These are phyloP conservation scores for Folsomia manolachei DNA, from an alignment of 2,888 invertebrate species.

Conservation along the genomic window DNA sequence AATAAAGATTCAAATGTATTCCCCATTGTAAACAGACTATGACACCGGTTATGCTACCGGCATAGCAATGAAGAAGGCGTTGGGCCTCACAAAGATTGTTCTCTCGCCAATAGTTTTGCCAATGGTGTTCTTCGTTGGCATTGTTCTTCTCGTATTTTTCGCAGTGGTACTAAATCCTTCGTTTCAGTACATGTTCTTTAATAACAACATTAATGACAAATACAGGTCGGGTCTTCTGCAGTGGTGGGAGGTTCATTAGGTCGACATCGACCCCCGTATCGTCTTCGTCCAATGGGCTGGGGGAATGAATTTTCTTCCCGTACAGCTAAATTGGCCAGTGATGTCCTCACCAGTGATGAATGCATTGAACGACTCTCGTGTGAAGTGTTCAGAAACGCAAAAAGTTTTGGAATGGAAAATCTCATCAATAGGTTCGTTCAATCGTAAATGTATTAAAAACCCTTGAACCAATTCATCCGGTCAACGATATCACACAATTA, in stretches of 20 bases:
- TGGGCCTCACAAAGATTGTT: constrained; percentile 22
- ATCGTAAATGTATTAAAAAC: background rate
- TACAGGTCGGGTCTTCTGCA: constrained; percentile 35
- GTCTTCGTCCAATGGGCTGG: constrained; percentile 8
- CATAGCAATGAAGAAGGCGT: constrained; percentile 7
- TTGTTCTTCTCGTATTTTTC: constrained; percentile 40
- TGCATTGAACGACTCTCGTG: constrained; percentile 40
- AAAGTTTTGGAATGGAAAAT: constrained; percentile 36
- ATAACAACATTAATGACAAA: too few species aligned
- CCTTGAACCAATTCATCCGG: background rate
- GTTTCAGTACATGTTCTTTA: too few species aligned
- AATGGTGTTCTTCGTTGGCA: constrained; percentile 40
- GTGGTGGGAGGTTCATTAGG: constrained; percentile 30
- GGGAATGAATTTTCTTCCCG: constrained; percentile 27
- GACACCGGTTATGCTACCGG: constrained; percentile 6
- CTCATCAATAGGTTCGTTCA: constrained; percentile 36
- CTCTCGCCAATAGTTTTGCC: constrained; percentile 33
- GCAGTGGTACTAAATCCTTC: too few species aligned
- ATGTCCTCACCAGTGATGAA: constrained; percentile 36
- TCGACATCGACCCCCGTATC: constrained; percentile 21
- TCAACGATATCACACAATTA: too few species aligned
- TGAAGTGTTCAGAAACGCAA: constrained; percentile 34
- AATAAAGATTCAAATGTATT: background rate
- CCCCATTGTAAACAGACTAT: constrained; percentile 3
- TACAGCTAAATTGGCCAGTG: constrained; percentile 28